Evolutionary conservation across 2,888 invertebrate genomes (phyloP).

Genomic region (Stenodema calcarata): DNA sequence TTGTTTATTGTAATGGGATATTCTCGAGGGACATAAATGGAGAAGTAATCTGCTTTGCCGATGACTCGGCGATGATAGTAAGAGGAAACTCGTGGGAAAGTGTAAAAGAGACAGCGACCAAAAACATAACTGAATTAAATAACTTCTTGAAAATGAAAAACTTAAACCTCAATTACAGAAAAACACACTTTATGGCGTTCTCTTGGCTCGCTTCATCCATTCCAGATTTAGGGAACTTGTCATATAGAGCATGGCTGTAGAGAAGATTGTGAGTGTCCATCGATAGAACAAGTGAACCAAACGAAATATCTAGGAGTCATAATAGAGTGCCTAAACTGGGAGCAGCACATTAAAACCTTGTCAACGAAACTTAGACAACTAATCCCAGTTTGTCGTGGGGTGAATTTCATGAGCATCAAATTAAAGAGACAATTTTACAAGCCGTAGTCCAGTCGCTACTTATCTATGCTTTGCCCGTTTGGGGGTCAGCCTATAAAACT

Average conservation of each 20-base stretch:
- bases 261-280: no score
- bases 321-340: slow-evolving; percentile 11
- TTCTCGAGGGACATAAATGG: slow-evolving; percentile 27
- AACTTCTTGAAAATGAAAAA: background rate
- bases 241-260: background rate
- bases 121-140: background rate
- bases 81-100: slow-evolving; percentile 24
- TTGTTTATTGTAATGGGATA: slow-evolving; percentile 34
- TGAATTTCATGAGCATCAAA: slow-evolving; percentile 6
- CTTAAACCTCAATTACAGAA: background rate
- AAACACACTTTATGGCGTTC: slow-evolving; percentile 13
- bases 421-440: no score
- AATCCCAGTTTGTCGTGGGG: slow-evolving; percentile 2
- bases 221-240: background rate
- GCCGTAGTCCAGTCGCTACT: no score
- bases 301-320: slow-evolving; percentile 20
- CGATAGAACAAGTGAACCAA: background rate
- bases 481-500: no score
- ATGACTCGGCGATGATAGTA: slow-evolving; percentile 37
- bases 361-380: background rate
- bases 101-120: background rate
- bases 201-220: background rate
- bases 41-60: slow-evolving; percentile 21
- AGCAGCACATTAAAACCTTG: background rate
- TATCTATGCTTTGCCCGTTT: no score